Base-by-base conservation (phyloP, 2,797 vertebrate species). In the Hoplostethus atlanticus region DNA sequence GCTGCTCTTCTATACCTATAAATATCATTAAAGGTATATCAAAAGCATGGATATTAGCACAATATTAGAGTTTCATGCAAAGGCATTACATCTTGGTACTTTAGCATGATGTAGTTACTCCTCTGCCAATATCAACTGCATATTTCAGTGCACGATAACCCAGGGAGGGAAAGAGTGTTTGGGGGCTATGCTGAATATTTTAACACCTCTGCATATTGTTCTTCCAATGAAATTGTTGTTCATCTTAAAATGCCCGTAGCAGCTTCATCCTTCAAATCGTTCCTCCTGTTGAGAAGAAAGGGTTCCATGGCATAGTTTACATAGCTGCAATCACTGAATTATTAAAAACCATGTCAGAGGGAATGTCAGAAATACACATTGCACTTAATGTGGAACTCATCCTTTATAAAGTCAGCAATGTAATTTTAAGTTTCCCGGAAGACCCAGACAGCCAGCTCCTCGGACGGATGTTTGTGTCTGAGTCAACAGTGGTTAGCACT, bases 191-290 rank as follows among this genome's bases (percentile, higher is more conserved):
- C 67, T 94, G 86, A 93, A 94, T 95, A 93, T 93, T 94, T 93
- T 86, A 94, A 83, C 84, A 90, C 84, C 77, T 85, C 86, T 92
- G 91, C 84, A 88, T 91, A 92, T 93, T 91, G 89, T 88, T 88
- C 84, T 85, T 79, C 77, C 79, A 61, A 77, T 64, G 57, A 89
- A 87, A 87, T 80, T 87, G 85, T 89, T 91, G 89, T 85, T 91
- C 77, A 71, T 87, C 84, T 89, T 86, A 84, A 78, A 84, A 75
- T 38, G 84, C 86, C 91, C 58, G 77, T 77, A 86, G 89, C 87
- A 70, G 73, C 77, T 89, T 86, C 73, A 81, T 89, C 80, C 80
- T 81, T 91, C 77, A 90, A 86, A 87, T 85, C 68, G 61, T 71
- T 80, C 73, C 73, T 77, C 77, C 80, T 87, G 77, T 83, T 62